Evolutionary conservation across 2,797 vertebrate genomes (phyloP).

Genomic region (Astyanax mexicanus): DNA sequence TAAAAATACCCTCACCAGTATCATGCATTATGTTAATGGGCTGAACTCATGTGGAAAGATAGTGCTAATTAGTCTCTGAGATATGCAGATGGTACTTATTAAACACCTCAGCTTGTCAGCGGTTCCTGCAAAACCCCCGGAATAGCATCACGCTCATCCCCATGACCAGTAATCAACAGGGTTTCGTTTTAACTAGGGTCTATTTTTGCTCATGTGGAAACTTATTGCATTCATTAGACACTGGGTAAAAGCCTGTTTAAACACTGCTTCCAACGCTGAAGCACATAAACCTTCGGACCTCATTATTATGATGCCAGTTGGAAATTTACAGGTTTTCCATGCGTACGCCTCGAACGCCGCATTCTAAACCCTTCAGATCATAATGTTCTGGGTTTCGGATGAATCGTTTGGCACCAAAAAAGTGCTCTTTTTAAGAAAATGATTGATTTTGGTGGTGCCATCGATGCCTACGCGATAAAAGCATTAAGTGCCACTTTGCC

Average conservation of each 20-base stretch:
- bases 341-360: neutral
- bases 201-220: conserved; percentile 21
- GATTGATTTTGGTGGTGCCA: neutral
- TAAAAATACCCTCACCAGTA: conserved; percentile 54
- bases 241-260: conserved; percentile 14
- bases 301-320: neutral
- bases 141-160: conserved; percentile 36
- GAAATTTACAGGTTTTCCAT: conserved; percentile 25
- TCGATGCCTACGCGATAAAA: neutral
- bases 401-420: conserved; percentile 8
- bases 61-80: conserved; percentile 63
- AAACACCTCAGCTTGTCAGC: conserved; percentile 63
- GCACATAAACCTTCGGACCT: neutral
- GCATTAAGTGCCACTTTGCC: neutral
- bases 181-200: conserved; percentile 27
- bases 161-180: conserved; percentile 38
- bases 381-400: neutral
- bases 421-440: neutral
- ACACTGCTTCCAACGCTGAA: conserved; percentile 18
- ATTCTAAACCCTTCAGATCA: neutral
- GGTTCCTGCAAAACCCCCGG: conserved; percentile 54
- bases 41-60: conserved; percentile 62
- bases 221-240: conserved; percentile 18
- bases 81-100: conserved; percentile 73
- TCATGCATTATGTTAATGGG: conserved; percentile 55